Base-by-base conservation (phyloP, 2,797 vertebrate genomes). In the Poecile montanus region DNA sequence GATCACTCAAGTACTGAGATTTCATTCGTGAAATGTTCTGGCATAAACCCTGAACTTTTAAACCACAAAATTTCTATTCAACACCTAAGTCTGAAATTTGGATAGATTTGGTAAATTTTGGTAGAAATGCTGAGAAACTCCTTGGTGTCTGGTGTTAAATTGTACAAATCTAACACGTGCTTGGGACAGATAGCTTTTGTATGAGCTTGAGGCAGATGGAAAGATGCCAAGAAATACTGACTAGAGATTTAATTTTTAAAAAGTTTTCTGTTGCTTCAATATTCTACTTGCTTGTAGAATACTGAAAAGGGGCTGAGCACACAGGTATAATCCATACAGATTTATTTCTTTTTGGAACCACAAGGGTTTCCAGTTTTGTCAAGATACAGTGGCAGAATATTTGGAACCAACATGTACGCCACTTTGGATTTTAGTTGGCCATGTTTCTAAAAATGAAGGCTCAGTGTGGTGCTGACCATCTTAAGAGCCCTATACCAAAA, bases 231-330 rank as follows among this genome's bases (percentile, higher is more conserved):
- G 91, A 96, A 96, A 90, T 51, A 60, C 66, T 82, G 86, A 30
- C 73, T 85, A 92, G 86, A 95, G 93, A 83, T 91, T 48, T 60
- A 36, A 54, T 50, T 38, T 36, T 56, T 85, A 50, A 40, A 30
- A 92, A 95, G 44, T 90, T 92, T 66, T 93, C 93, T 95, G 80
- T 91, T 96, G 26, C 80, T 95, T 97, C 93, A 96, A 70, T 92
- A 94, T 97, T 97, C 94, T 91, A 58, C 92, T 75, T 96, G 50
- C 54, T 62, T 93, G 95, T 97, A 93, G 87, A 96, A 95, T 97
- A 95, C 92, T 97, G 97, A 97, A 96, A 97, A 96, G 70, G 66
- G 66, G 40, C 62, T 78, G 58, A 94, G 48, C 56, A 53, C 54
- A 26, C 85, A 67, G 83, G 71, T 97, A 94, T 97, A 95, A 93